Base-by-base conservation (phyloP, 2,113 vertebrate genomes). In the Pteruthius melanotis region DNA sequence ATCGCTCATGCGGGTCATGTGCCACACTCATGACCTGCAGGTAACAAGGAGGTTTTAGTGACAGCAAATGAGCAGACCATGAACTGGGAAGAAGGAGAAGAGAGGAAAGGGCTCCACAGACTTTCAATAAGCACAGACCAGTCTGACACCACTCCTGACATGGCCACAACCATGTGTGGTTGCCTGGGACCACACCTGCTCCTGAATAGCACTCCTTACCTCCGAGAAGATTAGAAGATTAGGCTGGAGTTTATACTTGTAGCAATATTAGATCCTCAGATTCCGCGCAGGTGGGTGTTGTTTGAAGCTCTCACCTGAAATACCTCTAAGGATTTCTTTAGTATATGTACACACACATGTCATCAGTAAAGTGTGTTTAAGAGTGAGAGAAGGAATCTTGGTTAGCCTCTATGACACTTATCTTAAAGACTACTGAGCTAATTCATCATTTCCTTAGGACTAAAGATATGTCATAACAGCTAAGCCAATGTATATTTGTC, bases 361-460 rank as follows among this genome's bases (percentile, higher is more conserved):
- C 85, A 80, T 83, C 76, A 86, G 71, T 49, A 35, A 86, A 79
- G 83, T 72, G 76, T 86, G 68, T 66, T 96, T 92, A 52, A 85
- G 83, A 90, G 54, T 70, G 82, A 93, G 92, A 87, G 85, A 53
- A 85, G 68, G 54, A 50, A 93, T 53, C 50, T 59, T 94, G 75
- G 35, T 93, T 56, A 87, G 83, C 69, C 72, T 44, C 81, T 92
- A 44, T 71, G 80, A 84, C 91, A 89, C 77, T 95, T 97, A 92
- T 74, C 92, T 90, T 71, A 60, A 66, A 90, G 89, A 89, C 79
- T 74, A 33, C 68, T 90, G 83, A 77, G 50, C 83, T 94, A 97
- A 95, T 90, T 92, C 80, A 79, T 93, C 82, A 78, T 92, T 96
- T 97, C 93, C 92, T 94, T 95, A 59, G 92, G 77, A 92, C 56